A percentile compares a stretch with the other conserved stretches of the same genome.
Evolutionary conservation across 1,140 invertebrate species (phyloP).

Genomic region (Drosophila eugracilis): DNA sequence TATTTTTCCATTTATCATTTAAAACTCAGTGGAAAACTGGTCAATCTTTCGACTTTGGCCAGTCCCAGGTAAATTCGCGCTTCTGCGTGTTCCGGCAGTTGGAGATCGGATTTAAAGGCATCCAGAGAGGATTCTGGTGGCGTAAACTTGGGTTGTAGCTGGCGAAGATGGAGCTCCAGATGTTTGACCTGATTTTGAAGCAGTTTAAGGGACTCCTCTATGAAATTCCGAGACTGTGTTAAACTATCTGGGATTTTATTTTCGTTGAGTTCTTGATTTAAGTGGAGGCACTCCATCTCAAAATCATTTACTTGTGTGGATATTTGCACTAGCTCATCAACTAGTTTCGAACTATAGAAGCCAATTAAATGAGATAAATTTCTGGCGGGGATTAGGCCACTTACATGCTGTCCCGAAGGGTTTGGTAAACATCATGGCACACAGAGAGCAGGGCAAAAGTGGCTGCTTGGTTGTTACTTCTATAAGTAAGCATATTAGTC

Average conservation of each 20-base stretch:
- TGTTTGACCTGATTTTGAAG: constrained; percentile 11
- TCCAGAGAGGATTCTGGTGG: neutral
- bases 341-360: constrained; percentile 2
- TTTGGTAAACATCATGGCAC: constrained; percentile 9
- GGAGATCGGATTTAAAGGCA: neutral
- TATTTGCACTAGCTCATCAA: neutral
- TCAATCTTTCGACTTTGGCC: constrained; percentile 11
- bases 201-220: neutral
- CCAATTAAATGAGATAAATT: neutral
- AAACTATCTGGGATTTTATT: neutral
- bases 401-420: constrained; percentile 9
- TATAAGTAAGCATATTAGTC: neutral
- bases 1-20: neutral
- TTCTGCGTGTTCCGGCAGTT: constrained; percentile 2
- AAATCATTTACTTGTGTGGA: neutral
- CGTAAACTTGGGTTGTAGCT: constrained; percentile 2
- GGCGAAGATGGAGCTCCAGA: constrained; percentile 6
- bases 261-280: neutral
- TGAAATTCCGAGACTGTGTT: neutral
- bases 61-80: constrained; percentile 1
- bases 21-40: neutral
- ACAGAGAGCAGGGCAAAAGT: constrained; percentile 24
- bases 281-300: neutral
- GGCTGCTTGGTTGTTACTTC: constrained; percentile 35
- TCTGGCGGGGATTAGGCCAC: neutral